These are phyloP conservation scores for Orius laevigatus DNA, from an alignment of 1,140 invertebrate species.

Conservation along the genomic window DNA sequence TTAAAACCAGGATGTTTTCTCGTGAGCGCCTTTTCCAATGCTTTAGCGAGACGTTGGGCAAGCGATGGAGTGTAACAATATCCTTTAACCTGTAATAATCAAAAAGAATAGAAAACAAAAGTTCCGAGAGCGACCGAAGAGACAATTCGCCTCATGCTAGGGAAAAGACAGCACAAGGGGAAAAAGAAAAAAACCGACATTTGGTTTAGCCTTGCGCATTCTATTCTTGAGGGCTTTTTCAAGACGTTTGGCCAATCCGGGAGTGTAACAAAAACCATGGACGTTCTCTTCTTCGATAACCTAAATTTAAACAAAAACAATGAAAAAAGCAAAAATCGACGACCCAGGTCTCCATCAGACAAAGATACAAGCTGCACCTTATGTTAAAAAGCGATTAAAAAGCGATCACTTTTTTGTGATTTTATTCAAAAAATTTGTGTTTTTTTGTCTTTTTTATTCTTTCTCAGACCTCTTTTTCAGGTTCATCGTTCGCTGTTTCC, in stretches of 20 bases:
- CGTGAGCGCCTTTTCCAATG: conserved; percentile 6
- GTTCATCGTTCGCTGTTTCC: neutral
- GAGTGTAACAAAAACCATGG: conserved; percentile 14
- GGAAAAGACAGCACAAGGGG: neutral
- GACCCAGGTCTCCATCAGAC: too few relatives aligned
- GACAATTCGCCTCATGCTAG: too few relatives aligned
- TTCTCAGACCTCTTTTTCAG: conserved; percentile 1
- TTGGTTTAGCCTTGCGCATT: conserved; percentile 2
- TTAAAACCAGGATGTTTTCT: conserved; percentile 8
- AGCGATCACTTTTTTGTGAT: conserved; percentile 2
- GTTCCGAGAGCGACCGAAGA: neutral
- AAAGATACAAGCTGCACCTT: too few relatives aligned
- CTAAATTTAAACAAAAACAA: neutral
- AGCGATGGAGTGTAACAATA: conserved; percentile 13
- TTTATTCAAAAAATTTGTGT: conserved; percentile 1
- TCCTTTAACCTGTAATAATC: conserved; percentile 5
- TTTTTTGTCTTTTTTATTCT: too few relatives aligned
- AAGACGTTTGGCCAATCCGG: conserved; percentile 10
- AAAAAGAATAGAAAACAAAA: neutral
- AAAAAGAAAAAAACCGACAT: conserved; percentile 8
- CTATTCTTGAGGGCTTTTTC: conserved; percentile 9
- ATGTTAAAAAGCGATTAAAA: neutral
- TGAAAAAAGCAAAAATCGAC: neutral
- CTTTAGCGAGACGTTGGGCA: conserved; percentile 12
- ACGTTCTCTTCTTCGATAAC: conserved; percentile 1